A percentile compares a stretch with the other conserved stretches of the same genome.
Evolutionary conservation across 1,140 invertebrate species (phyloP).

Genomic region (Copidosoma floridanum): DNA sequence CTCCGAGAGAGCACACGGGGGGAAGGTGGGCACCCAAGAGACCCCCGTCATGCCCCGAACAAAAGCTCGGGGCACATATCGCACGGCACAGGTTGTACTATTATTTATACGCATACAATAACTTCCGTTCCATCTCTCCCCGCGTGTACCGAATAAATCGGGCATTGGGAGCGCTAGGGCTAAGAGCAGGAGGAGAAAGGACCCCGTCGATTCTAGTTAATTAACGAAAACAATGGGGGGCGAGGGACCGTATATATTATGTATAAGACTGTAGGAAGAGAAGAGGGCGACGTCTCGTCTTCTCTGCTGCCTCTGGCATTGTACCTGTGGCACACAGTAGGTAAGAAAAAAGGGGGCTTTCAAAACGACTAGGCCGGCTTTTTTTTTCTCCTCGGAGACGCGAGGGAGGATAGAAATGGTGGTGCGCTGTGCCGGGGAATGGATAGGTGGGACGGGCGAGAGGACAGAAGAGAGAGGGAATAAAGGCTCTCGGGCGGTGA

Average conservation of each 20-base stretch:
- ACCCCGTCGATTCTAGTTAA: slow-evolving; percentile 16
- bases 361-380: too few relatives aligned
- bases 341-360: too few relatives aligned
- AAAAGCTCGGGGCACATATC: too few relatives aligned
- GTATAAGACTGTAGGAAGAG: too few relatives aligned
- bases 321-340: too few relatives aligned
- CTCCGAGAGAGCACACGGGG: background rate
- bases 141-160: slow-evolving; percentile 6
- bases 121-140: too few relatives aligned
- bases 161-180: background rate
- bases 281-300: background rate
- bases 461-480: background rate
- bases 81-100: too few relatives aligned
- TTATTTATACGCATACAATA: too few relatives aligned
- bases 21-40: background rate
- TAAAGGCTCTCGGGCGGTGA: too few relatives aligned
- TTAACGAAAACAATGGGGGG: slow-evolving; percentile 20
- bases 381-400: too few relatives aligned
- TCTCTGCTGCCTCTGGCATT: too few relatives aligned
- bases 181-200: background rate
- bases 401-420: too few relatives aligned
- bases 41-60: background rate
- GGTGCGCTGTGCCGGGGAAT: background rate
- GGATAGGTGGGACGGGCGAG: background rate
- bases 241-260: background rate